Evolutionary conservation across 2,113 vertebrate species (phyloP), one percentile per base, ranked within the genome.

Genomic region (Elephas maximus): DNA sequence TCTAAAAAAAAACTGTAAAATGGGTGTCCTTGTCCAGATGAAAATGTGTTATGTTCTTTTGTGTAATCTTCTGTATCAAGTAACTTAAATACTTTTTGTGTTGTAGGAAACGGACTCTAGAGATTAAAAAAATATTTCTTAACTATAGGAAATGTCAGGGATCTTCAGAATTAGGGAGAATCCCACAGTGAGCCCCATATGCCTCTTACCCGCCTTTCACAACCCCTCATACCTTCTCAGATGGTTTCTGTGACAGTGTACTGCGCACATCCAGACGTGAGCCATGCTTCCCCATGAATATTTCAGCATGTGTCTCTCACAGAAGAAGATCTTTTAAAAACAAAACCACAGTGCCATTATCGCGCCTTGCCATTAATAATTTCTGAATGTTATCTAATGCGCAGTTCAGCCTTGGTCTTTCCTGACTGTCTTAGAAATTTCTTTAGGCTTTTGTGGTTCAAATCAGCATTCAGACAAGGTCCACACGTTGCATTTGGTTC

Each of bases 271-370:
- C 37, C 53, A 85, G 69, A 28, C 0, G 0, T n/a, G 90, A 74
- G 23, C 82, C 63, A 0, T 41, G 15, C 62, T 69, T 91, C 82
- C 18, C 37, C 44, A 23, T 85, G 81, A 65, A 79, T 84, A 77
- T 94, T 93, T 88, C 51, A 90, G 76, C 6, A n/a, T 57, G 76
- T 78, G 2, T 41, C 51, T 53, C 24, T 45, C 57, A 53, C 63
- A 73, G 79, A 87, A 63, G 82, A 81, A 15, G 18, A 23, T n/a
- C 44, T 74, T 88, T 57, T 78, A n/a, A 77, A 60, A 65, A 91
- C 15, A 57, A 48, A 95, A 45, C 60, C 88, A 12, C 53, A 28
- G 15, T n/a, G 4, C 73, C 20, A 21, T 76, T 57, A 63, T 78
- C 0, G 5, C 1, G 79, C 37, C 18, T 15, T 4, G 23, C 33